Conservation (phyloP, 2,888 invertebrate species). For the Loripinus fragilis region DNA sequence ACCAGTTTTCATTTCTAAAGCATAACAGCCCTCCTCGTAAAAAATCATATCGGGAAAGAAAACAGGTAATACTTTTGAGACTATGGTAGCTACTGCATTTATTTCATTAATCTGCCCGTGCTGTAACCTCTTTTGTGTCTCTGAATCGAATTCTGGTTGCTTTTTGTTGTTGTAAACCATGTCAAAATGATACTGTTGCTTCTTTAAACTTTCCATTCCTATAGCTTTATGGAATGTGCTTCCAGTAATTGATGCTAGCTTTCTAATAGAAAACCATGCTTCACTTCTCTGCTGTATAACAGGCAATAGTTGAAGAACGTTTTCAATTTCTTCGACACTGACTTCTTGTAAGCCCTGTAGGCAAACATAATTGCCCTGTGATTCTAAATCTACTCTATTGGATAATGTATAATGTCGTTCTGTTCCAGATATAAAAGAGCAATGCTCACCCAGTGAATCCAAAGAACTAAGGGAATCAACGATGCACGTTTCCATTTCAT, state of each 20-base stretch:
- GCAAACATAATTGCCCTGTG: background rate
- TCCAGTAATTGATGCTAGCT: conserved; percentile 23
- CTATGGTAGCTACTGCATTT: conserved; percentile 37
- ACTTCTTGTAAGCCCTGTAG: too few species aligned
- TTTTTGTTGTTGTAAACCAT: background rate
- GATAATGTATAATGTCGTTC: background rate
- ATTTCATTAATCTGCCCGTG: conserved; percentile 32
- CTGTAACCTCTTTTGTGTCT: conserved; percentile 28
- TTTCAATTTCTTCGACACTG: too few species aligned
- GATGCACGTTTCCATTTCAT: background rate
- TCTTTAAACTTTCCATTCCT: conserved; percentile 39
- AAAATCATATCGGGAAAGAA: conserved; percentile 1
- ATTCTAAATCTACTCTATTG: background rate
- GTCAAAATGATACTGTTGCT: conserved; percentile 19
- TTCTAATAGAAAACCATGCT: conserved; percentile 10
- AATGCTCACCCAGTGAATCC: background rate
- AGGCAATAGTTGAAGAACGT: too few species aligned
- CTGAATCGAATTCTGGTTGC: conserved; percentile 4
- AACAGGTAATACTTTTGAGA: conserved; percentile 28
- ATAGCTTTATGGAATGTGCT: conserved; percentile 39
- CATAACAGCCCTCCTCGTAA: conserved; percentile 37
- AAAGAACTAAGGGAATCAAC: background rate
- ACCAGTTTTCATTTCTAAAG: background rate
- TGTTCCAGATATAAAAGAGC: background rate
- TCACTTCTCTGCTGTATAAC: background rate